phyloP scores from a whole-genome alignment of 2,888 invertebrate genomes.

The Callimorpha dominula region DNA sequence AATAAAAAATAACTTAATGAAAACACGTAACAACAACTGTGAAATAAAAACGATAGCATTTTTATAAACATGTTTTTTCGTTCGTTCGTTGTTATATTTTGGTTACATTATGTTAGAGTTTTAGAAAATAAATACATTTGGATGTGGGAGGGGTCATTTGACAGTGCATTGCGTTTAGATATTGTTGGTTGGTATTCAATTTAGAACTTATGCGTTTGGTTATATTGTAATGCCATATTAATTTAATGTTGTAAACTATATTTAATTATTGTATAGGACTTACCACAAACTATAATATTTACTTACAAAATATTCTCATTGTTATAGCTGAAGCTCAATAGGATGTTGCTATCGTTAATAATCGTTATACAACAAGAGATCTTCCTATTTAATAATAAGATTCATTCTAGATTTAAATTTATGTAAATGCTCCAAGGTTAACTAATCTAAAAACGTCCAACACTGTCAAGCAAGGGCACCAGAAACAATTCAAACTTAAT shows the following conservation, averaged over 20 bases:
- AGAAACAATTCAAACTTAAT: too few relatives aligned
- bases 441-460: not conserved
- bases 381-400: not conserved
- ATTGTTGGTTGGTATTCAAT: conserved; percentile 11
- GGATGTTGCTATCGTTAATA: not conserved
- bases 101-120: conserved; percentile 58
- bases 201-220: conserved; percentile 16
- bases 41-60: conserved; percentile 61
- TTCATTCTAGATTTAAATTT: not conserved
- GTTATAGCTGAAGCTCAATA: not conserved
- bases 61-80: conserved; percentile 72
- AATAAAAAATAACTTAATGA: conserved; percentile 63
- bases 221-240: not conserved
- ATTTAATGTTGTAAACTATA: not conserved
- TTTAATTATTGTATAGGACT: not conserved
- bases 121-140: conserved; percentile 71
- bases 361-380: not conserved
- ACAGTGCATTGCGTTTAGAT: conserved; percentile 51
- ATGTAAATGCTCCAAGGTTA: not conserved
- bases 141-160: conserved; percentile 62
- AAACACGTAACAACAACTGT: conserved; percentile 63
- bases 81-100: conserved; percentile 68
- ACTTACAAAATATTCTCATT: conserved; percentile 23
- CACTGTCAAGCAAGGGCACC: too few relatives aligned
- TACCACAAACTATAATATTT: not conserved